phyloP scores from a whole-genome alignment of 2,113 vertebrate genomes.

The Nycticorax nycticorax region DNA sequence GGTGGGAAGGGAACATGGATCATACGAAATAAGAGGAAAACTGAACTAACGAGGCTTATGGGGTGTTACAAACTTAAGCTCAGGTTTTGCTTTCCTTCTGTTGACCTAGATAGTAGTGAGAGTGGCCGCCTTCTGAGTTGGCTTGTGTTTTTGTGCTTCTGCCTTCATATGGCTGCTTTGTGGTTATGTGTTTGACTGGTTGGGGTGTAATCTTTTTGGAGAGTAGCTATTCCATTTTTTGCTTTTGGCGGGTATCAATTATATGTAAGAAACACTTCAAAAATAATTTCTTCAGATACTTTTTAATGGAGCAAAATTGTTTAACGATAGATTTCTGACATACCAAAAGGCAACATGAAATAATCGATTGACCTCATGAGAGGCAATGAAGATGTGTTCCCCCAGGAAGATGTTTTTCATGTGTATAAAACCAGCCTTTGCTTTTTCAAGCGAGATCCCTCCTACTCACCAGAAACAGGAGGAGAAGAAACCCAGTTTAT shows the following conservation, averaged over 20 bases:
- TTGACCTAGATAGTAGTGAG: neutral
- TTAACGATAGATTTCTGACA: neutral
- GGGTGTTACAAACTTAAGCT: neutral
- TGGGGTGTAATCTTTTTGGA: neutral
- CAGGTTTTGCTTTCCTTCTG: neutral
- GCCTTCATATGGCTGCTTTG: neutral
- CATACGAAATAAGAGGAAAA: neutral
- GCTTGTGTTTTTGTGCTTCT: neutral
- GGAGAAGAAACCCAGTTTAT: neutral
- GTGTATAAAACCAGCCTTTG: neutral
- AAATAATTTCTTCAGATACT: neutral
- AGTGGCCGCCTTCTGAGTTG: neutral
- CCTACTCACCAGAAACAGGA: neutral
- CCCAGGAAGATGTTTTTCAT: neutral
- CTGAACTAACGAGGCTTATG: neutral
- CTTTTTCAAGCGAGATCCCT: neutral
- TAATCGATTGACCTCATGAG: neutral
- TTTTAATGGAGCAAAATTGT: neutral
- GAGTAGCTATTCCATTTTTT: neutral
- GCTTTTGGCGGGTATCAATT: neutral
- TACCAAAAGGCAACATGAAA: neutral
- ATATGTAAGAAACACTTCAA: neutral
- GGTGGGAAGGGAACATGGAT: neutral
- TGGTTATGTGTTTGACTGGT: neutral
- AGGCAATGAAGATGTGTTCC: neutral